A percentile compares a stretch with the other conserved stretches of the same genome.
Conservation (phyloP, 2,113 vertebrate species). For the Oriolus oriolus region DNA sequence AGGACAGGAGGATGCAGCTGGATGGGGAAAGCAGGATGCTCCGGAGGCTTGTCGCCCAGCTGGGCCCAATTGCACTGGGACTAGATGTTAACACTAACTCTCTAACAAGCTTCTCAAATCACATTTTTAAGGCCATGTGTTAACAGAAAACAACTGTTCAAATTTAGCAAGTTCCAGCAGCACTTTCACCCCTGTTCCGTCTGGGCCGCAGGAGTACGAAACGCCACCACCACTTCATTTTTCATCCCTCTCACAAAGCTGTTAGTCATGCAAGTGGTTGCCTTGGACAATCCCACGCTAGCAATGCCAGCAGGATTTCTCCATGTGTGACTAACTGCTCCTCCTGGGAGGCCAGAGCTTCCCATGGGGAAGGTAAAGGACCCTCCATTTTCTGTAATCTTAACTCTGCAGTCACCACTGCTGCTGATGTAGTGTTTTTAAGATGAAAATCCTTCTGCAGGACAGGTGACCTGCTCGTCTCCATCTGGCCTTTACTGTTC, state of each 20-base stretch:
- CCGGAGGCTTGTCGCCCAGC: not conserved
- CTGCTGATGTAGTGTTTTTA: conserved; percentile 24
- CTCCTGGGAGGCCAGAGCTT: not conserved
- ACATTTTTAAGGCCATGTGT: not conserved
- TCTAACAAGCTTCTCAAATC: conserved; percentile 33
- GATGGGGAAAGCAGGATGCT: not conserved
- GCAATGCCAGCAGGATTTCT: not conserved
- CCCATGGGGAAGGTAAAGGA: not conserved
- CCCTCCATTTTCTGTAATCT: not conserved
- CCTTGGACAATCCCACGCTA: not conserved
- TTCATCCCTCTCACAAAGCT: not conserved
- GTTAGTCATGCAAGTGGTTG: not conserved
- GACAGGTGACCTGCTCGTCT: conserved; percentile 28
- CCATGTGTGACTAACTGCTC: not conserved
- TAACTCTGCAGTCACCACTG: not conserved
- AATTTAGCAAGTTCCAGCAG: conserved; percentile 29
- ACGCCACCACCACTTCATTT: not conserved
- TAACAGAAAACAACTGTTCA: conserved; percentile 54
- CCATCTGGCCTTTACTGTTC: conserved; percentile 62
- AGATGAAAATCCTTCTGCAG: conserved; percentile 65
- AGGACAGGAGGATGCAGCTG: not conserved
- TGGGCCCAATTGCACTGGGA: not conserved
- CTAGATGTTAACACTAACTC: not conserved
- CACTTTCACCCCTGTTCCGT: not conserved
- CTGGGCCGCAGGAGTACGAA: not conserved